Percentiles rank a stretch among this genome's conserved stretches.
phyloP scores from a whole-genome alignment of 2,888 invertebrate species.

The Hybos culiciformis region DNA sequence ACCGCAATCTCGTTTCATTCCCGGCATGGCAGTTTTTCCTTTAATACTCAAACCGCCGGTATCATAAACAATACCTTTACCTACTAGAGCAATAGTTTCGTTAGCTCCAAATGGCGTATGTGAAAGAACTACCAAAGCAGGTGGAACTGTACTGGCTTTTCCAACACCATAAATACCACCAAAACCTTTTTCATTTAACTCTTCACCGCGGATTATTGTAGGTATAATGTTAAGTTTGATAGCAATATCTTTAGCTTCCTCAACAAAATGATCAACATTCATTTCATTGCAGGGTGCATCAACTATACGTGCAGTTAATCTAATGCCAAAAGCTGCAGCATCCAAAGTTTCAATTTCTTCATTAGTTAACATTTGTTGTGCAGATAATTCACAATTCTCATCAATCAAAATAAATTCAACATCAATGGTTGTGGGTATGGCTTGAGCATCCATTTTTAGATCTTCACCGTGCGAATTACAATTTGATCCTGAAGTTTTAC shows the following conservation, averaged over 20 bases:
- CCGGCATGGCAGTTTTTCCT: constrained; percentile 74
- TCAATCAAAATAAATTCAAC: constrained; percentile 40
- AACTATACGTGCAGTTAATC: constrained; percentile 65
- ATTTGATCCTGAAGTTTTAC: constrained; percentile 22
- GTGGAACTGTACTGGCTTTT: constrained; percentile 51
- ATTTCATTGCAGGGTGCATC: constrained; percentile 77
- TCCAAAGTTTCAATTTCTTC: constrained; percentile 37
- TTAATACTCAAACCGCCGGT: constrained; percentile 89
- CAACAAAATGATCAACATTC: constrained; percentile 65
- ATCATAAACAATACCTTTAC: constrained; percentile 89
- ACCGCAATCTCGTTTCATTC: constrained; percentile 89
- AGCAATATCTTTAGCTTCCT: constrained; percentile 54
- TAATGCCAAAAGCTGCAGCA: constrained; percentile 46
- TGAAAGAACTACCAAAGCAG: constrained; percentile 36
- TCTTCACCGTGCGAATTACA: constrained; percentile 8
- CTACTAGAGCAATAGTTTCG: constrained; percentile 70
- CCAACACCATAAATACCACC: constrained; percentile 85
- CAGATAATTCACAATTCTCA: constrained; percentile 24
- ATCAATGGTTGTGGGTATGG: constrained; percentile 26
- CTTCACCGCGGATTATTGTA: constrained; percentile 63
- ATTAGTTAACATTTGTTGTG: constrained; percentile 16
- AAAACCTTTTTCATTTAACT: constrained; percentile 59
- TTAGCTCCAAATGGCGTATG: constrained; percentile 31
- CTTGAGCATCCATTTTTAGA: constrained; percentile 6
- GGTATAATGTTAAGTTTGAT: constrained; percentile 50